Evolutionary conservation across 30 jellyfish, hydroid and myxozoan species (phyloP).

Genomic region (Mastigias papua): DNA sequence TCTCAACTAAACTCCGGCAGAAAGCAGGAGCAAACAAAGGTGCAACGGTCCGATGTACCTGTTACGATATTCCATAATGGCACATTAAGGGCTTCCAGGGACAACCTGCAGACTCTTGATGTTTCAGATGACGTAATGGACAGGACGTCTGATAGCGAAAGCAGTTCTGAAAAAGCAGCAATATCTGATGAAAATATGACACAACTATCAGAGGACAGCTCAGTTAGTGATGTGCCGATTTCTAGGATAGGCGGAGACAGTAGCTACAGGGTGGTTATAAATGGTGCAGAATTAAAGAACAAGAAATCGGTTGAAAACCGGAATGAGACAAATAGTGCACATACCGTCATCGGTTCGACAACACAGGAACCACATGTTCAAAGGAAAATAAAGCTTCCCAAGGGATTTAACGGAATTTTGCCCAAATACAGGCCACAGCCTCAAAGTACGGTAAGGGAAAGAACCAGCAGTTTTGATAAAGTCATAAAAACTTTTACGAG

Average conservation of each 20-base stretch:
- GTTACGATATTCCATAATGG: conserved; percentile 57
- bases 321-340: not conserved
- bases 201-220: not conserved
- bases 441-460: not conserved
- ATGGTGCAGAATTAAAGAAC: conserved; percentile 5
- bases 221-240: not conserved
- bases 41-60: conserved; percentile 28
- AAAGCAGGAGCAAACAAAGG: conserved; percentile 8
- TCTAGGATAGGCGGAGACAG: not conserved
- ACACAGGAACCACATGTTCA: conserved; percentile 52
- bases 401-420: conserved; percentile 59
- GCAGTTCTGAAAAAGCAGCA: not conserved
- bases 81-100: conserved; percentile 55
- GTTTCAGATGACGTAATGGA: not conserved
- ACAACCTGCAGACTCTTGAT: not conserved
- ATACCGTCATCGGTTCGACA: not conserved
- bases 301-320: not conserved
- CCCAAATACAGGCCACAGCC: conserved; percentile 38
- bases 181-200: not conserved
- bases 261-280: not conserved
- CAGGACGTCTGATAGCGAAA: not conserved
- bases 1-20: conserved; percentile 53
- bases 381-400: conserved; percentile 57
- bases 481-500: not conserved
- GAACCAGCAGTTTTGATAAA: not conserved